phyloP scores from a whole-genome alignment of 2,113 vertebrate species.

The Benitochromis conjunctus region DNA sequence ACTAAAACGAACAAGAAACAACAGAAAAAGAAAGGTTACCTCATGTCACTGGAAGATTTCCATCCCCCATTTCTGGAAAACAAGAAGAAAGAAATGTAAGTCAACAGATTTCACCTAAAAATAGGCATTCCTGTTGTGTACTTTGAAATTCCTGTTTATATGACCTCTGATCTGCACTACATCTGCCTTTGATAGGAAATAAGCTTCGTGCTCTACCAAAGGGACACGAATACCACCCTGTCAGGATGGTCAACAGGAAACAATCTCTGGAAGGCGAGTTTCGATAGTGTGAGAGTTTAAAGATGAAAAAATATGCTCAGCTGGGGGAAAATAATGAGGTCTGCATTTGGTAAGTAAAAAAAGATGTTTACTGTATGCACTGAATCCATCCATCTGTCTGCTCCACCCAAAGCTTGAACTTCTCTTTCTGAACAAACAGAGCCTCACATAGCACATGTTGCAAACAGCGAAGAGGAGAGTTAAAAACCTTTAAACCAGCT shows the following conservation, averaged over 20 bases:
- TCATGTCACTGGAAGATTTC: not conserved
- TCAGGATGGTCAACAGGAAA: not conserved
- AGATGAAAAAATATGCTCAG: not conserved
- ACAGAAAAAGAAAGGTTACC: not conserved
- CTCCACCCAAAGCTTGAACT: constrained; percentile 57
- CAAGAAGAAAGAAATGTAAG: not conserved
- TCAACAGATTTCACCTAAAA: constrained; percentile 17
- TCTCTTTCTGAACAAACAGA: constrained; percentile 7
- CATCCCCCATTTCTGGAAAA: not conserved
- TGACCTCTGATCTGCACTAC: constrained; percentile 16
- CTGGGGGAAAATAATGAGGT: constrained; percentile 6
- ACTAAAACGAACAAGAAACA: not conserved
- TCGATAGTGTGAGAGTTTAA: constrained; percentile 2
- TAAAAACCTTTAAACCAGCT: not conserved
- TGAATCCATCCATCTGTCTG: constrained; percentile 35
- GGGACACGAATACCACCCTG: not conserved
- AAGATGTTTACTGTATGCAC: constrained; percentile 51
- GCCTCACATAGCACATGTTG: not conserved
- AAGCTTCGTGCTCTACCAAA: not conserved
- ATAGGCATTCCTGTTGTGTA: not conserved
- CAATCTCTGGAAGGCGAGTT: not conserved
- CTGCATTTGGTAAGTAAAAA: constrained; percentile 29
- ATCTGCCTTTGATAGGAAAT: constrained; percentile 14
- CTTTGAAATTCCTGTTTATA: constrained; percentile 28
- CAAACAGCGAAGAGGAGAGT: not conserved